phyloP scores from a whole-genome alignment of 2,113 vertebrate genomes.

The Rhinolophus sinicus region DNA sequence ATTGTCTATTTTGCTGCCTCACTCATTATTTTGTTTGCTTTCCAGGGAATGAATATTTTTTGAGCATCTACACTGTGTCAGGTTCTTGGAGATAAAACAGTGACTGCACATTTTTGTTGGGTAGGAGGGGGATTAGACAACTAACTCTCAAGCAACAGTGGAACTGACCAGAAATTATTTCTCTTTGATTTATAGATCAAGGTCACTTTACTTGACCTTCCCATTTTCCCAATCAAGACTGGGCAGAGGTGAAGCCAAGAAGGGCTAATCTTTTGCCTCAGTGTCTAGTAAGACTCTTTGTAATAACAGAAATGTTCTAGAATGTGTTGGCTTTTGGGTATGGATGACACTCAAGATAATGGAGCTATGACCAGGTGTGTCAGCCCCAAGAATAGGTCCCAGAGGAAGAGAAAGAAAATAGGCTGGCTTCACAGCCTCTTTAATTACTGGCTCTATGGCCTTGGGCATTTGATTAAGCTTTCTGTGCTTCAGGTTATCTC shows the following conservation, averaged over 20 bases:
- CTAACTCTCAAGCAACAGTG: not conserved
- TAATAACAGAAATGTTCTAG: not conserved
- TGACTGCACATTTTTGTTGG: not conserved
- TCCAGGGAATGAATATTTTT: not conserved
- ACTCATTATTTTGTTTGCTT: not conserved
- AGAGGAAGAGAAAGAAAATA: not conserved
- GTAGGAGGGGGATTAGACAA: not conserved
- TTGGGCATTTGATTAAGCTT: not conserved
- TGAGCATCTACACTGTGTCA: not conserved
- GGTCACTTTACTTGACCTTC: not conserved
- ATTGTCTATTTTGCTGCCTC: not conserved
- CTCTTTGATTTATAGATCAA: not conserved
- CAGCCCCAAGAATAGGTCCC: not conserved
- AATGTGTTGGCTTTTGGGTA: not conserved
- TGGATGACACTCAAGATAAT: not conserved
- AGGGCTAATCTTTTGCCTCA: not conserved
- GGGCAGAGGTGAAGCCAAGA: not conserved
- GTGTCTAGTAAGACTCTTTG: not conserved
- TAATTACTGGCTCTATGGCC: not conserved
- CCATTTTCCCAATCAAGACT: not conserved
- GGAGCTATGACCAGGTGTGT: not conserved
- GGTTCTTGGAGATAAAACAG: not conserved
- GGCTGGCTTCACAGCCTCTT: not conserved
- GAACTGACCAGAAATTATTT: not conserved
- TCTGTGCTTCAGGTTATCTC: not conserved